A percentile compares a stretch with the other conserved stretches of the same genome.
Evolutionary conservation across 2,888 invertebrate species (phyloP).

Genomic region (Xylocampa areola): DNA sequence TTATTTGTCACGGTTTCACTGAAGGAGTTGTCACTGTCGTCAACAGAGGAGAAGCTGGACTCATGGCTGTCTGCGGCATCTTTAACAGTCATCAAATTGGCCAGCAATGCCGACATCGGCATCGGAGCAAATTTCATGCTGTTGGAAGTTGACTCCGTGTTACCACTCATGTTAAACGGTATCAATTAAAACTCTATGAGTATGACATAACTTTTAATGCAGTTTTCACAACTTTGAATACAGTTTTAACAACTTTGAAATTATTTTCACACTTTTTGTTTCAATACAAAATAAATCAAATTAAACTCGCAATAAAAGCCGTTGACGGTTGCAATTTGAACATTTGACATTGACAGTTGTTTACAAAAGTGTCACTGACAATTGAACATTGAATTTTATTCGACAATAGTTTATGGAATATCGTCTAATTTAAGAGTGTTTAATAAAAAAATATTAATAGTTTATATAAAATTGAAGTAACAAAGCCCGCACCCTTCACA

Average conservation of each 20-base stretch:
- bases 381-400: too few relatives aligned
- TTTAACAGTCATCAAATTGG: conserved; percentile 78
- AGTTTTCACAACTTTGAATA: conserved; percentile 9
- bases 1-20: conserved; percentile 72
- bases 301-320: conserved; percentile 23
- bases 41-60: conserved; percentile 73
- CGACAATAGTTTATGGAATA: too few relatives aligned
- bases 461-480: too few relatives aligned
- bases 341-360: conserved; percentile 49
- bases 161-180: conserved; percentile 71
- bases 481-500: too few relatives aligned
- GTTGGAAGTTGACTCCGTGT: conserved; percentile 80
- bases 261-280: conserved; percentile 32
- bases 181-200: conserved; percentile 12
- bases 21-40: conserved; percentile 79
- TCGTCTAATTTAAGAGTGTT: too few relatives aligned
- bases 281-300: too few relatives aligned
- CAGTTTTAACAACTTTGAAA: background rate
- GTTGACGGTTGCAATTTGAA: conserved; percentile 43
- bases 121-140: conserved; percentile 84
- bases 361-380: conserved; percentile 16
- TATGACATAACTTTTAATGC: conserved; percentile 17
- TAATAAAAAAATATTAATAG: too few relatives aligned
- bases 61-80: conserved; percentile 71
- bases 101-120: conserved; percentile 84